Percentiles rank a stretch among this genome's conserved stretches.
Conservation (phyloP, 2,888 invertebrate species). For the Drosophila eohydei region DNA sequence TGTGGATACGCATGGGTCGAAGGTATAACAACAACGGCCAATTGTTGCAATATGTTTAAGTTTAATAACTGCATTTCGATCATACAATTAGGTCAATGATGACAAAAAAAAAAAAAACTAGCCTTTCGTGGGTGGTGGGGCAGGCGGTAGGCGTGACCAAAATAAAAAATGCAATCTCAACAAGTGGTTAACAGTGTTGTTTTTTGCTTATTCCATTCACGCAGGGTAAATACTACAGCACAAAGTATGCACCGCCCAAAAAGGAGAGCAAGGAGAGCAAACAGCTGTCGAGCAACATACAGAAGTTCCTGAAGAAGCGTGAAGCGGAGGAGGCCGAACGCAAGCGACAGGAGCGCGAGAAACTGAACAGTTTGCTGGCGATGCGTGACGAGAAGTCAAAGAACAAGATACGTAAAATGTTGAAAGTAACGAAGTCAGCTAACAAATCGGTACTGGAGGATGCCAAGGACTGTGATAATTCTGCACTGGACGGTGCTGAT, state of each 20-base stretch:
- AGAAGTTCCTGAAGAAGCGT: slow-evolving; percentile 92
- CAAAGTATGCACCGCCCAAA: slow-evolving; percentile 93
- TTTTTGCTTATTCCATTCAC: slow-evolving; percentile 4
- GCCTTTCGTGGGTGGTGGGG: background rate
- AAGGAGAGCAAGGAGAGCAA: slow-evolving; percentile 89
- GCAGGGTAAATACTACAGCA: slow-evolving; percentile 89
- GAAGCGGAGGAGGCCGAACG: slow-evolving; percentile 91
- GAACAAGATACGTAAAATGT: slow-evolving; percentile 90
- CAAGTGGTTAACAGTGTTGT: slow-evolving; percentile 20
- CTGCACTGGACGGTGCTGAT: slow-evolving; percentile 87
- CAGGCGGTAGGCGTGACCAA: background rate
- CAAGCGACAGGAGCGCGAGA: slow-evolving; percentile 87
- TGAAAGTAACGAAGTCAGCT: slow-evolving; percentile 95
- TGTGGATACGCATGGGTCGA: background rate
- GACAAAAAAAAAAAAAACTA: slow-evolving; percentile 9
- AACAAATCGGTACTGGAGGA: slow-evolving; percentile 94
- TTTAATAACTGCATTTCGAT: background rate
- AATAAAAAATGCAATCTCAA: slow-evolving; percentile 2
- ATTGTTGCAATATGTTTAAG: background rate
- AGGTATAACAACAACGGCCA: background rate
- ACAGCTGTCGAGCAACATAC: slow-evolving; percentile 91
- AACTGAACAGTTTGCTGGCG: slow-evolving; percentile 88
- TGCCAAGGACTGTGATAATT: slow-evolving; percentile 91
- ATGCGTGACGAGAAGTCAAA: slow-evolving; percentile 90
- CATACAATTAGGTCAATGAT: slow-evolving; percentile 44